phyloP scores from a whole-genome alignment of 2,888 invertebrate genomes.

The Epinotia demarniana region DNA sequence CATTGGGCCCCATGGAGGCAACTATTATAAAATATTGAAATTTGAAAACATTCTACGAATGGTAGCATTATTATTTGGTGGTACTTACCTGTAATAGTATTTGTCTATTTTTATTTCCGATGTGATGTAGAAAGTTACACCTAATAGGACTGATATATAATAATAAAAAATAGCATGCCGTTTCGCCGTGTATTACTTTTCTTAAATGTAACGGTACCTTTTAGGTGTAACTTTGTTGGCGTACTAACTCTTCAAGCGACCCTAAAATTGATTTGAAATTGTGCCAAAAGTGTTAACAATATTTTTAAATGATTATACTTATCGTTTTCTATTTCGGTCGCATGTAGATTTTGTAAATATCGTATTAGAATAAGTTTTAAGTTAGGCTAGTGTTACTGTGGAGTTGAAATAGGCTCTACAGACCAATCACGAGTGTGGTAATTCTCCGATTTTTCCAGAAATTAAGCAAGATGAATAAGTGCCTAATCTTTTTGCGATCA shows the following conservation, averaged over 20 bases:
- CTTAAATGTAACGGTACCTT: background rate
- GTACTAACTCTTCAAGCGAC: background rate
- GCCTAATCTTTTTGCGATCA: no score
- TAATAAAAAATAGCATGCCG: no score
- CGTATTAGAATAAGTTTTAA: slow-evolving; percentile 45
- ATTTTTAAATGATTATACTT: slow-evolving; percentile 13
- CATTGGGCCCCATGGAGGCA: no score
- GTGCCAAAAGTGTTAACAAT: slow-evolving; percentile 1
- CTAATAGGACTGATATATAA: background rate
- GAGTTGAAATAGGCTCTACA: slow-evolving; percentile 2
- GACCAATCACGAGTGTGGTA: background rate
- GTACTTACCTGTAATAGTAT: background rate
- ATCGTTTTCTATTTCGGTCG: slow-evolving; percentile 32
- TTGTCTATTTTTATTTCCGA: background rate
- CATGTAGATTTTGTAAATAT: slow-evolving; percentile 60
- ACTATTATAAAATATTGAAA: no score
- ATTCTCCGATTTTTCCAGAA: background rate
- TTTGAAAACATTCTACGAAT: no score
- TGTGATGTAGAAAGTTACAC: background rate
- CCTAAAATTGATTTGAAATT: background rate
- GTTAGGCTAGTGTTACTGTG: slow-evolving; percentile 26
- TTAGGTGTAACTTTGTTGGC: background rate
- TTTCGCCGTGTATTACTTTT: no score
- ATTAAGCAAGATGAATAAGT: background rate
- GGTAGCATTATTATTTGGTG: no score